Percentiles rank a stretch among this genome's conserved stretches.
Evolutionary conservation across 2,797 vertebrate species (phyloP).

Genomic region (Nothura maculosa): DNA sequence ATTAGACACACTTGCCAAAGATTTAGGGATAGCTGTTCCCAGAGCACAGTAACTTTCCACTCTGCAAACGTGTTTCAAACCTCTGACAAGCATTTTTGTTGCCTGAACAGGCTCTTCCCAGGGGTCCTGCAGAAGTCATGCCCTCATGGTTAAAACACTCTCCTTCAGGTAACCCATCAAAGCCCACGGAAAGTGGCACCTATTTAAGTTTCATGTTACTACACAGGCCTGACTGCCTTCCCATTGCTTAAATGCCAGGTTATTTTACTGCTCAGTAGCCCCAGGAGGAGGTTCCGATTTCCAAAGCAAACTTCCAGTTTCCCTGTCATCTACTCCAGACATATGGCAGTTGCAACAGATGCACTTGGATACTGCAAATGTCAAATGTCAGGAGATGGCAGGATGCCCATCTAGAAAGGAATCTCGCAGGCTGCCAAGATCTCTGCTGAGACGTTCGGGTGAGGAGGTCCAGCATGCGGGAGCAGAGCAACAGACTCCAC

Average conservation of each 20-base stretch:
- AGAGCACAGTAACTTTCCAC: background rate
- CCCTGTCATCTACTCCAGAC: constrained; percentile 47
- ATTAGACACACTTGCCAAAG: background rate
- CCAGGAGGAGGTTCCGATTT: constrained; percentile 26
- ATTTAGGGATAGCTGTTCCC: background rate
- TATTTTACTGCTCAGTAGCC: constrained; percentile 31
- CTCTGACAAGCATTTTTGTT: background rate
- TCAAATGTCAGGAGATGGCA: constrained; percentile 65
- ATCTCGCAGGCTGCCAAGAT: constrained; percentile 28
- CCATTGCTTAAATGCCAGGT: background rate
- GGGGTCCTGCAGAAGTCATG: background rate
- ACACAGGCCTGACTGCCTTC: background rate
- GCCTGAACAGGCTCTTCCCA: background rate
- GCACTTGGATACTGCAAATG: constrained; percentile 59
- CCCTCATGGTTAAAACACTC: background rate
- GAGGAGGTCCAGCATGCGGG: background rate
- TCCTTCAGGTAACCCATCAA: background rate
- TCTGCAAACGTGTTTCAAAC: background rate
- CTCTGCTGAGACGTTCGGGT: background rate
- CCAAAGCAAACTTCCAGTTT: constrained; percentile 71
- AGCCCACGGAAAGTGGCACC: fast-evolving
- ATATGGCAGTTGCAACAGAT: constrained; percentile 16
- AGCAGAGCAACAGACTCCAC: background rate
- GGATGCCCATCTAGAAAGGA: constrained; percentile 35
- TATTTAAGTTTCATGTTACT: background rate